Evolutionary conservation across 2,113 vertebrate genomes (phyloP).

Genomic region (Mungos mungo): DNA sequence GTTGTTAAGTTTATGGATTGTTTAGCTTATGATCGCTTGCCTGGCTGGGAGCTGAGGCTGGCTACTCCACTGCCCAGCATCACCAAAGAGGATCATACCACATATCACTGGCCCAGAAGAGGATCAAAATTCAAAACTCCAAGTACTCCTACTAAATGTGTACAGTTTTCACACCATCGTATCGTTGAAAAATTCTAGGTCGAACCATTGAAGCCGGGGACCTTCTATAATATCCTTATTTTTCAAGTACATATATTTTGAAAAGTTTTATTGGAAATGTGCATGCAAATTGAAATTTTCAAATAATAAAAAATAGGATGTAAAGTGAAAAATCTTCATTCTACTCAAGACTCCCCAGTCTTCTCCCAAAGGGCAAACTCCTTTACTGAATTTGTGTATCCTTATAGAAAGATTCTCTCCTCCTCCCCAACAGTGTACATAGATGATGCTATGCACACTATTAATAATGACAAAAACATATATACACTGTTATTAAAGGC

Average conservation of each 20-base stretch:
- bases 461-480: neutral
- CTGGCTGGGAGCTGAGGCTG: neutral
- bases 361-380: neutral
- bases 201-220: neutral
- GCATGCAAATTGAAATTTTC: neutral
- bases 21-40: neutral
- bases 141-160: neutral
- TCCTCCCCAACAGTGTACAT: neutral
- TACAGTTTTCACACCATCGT: neutral
- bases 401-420: neutral
- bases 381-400: neutral
- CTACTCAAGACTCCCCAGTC: neutral
- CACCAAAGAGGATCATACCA: neutral
- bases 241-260: neutral
- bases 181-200: neutral
- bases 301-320: neutral
- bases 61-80: neutral
- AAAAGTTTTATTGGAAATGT: neutral
- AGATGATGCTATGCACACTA: neutral
- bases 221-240: neutral
- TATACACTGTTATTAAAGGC: neutral
- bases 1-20: neutral
- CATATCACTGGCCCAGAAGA: neutral
- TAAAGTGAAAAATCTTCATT: neutral
- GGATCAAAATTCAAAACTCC: neutral